Conservation (phyloP, 2,797 vertebrate species). For the Lophius americanus region DNA sequence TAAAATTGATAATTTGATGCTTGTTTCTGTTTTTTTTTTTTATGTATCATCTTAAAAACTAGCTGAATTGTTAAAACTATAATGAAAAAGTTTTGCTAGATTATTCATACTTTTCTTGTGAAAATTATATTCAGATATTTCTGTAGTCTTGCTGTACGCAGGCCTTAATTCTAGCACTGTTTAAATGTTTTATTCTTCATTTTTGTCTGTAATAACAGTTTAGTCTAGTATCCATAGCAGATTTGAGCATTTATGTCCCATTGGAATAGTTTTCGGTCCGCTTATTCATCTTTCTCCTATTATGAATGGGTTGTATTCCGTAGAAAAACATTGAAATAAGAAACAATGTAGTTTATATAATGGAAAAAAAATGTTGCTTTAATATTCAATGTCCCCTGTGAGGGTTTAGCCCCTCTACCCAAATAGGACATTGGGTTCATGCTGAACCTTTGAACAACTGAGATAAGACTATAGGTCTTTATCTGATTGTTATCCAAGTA, state of each 20-base stretch:
- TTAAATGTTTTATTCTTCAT: conserved; percentile 37
- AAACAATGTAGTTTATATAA: conserved; percentile 26
- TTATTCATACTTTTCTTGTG: conserved; percentile 19
- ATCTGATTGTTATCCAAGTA: not conserved
- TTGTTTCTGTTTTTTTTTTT: conserved; percentile 34
- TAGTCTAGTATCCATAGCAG: conserved; percentile 16
- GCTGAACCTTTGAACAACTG: conserved; percentile 38
- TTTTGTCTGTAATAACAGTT: conserved; percentile 39
- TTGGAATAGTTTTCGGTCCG: conserved; percentile 32
- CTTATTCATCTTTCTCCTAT: conserved; percentile 17
- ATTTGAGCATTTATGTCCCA: conserved; percentile 19
- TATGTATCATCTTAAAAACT: conserved; percentile 29
- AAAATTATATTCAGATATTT: conserved; percentile 12
- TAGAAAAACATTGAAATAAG: conserved; percentile 13
- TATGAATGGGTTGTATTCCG: conserved; percentile 29
- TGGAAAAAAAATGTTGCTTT: not conserved
- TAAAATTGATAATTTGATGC: conserved; percentile 1
- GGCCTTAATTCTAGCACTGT: conserved; percentile 25
- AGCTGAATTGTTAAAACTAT: conserved; percentile 11
- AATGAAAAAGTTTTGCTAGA: conserved; percentile 4
- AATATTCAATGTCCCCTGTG: not conserved
- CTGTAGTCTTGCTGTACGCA: conserved; percentile 13
- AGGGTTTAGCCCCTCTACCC: not conserved
- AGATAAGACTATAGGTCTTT: conserved; percentile 27
- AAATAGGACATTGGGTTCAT: not conserved